phyloP scores from a whole-genome alignment of 1,140 invertebrate genomes.

The Kradibia gibbosae region DNA sequence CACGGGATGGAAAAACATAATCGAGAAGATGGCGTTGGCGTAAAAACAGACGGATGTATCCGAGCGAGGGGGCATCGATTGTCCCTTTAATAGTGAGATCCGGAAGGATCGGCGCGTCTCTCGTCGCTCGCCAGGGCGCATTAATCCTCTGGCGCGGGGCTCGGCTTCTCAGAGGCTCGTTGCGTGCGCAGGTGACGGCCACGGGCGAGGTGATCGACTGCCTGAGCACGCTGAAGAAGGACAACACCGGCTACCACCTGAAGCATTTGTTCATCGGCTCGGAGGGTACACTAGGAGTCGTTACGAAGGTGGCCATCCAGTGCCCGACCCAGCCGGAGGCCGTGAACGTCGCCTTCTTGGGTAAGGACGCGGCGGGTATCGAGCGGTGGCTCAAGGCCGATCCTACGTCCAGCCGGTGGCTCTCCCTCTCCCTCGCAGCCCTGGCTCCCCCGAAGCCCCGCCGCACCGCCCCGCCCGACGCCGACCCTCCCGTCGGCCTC shows the following conservation, averaged over 20 bases:
- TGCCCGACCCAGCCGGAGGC: constrained; percentile 88
- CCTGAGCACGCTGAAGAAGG: constrained; percentile 91
- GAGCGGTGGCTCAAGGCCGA: background rate
- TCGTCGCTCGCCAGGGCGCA: background rate
- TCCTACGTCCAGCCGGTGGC: too few species aligned
- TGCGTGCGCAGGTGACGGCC: constrained; percentile 82
- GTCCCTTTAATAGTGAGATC: background rate
- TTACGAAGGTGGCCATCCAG: constrained; percentile 93
- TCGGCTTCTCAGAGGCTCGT: background rate
- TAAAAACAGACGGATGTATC: too few species aligned
- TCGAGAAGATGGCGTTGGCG: too few species aligned
- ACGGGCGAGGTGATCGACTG: constrained; percentile 91
- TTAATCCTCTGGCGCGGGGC: too few species aligned
- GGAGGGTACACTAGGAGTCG: constrained; percentile 95
- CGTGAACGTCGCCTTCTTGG: constrained; percentile 89
- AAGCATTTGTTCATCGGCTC: constrained; percentile 98
- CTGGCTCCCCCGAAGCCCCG: background rate
- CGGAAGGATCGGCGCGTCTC: background rate
- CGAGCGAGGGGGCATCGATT: too few species aligned
- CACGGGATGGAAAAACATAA: too few species aligned
- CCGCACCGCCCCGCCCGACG: background rate
- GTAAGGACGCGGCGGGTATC: constrained; percentile 73
- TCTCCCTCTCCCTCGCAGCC: background rate
- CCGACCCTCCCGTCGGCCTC: background rate
- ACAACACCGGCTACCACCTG: constrained; percentile 97